Evolutionary conservation across 1,140 invertebrate genomes (phyloP).

Genomic region (Goniozus legneri): DNA sequence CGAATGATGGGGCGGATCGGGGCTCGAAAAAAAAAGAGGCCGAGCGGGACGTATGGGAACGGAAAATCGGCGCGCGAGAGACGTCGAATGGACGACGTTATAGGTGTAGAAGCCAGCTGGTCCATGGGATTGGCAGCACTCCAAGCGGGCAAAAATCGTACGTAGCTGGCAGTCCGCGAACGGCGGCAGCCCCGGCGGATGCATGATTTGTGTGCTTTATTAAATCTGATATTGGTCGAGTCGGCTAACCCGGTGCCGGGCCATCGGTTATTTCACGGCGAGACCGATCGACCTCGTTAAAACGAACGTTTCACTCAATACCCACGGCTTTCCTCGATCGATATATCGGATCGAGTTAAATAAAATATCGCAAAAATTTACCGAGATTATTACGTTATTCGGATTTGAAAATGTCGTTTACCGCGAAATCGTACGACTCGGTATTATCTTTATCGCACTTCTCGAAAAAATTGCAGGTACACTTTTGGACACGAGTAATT

Average conservation of each 20-base stretch:
- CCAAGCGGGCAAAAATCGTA: slow-evolving; percentile 29
- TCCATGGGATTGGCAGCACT: slow-evolving; percentile 27
- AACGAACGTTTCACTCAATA: background rate
- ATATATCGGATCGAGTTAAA: too few species aligned
- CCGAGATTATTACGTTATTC: too few species aligned
- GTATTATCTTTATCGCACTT: too few species aligned
- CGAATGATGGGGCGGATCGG: slow-evolving; percentile 2
- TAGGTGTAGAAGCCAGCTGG: slow-evolving; percentile 18
- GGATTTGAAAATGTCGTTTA: too few species aligned
- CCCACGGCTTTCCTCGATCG: background rate
- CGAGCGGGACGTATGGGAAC: too few species aligned
- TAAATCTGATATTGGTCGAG: slow-evolving; percentile 36
- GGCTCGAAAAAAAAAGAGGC: background rate
- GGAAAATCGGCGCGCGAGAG: too few species aligned
- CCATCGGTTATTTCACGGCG: slow-evolving; percentile 23
- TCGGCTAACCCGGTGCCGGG: slow-evolving; percentile 22
- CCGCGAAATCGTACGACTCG: background rate
- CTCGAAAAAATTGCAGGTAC: too few species aligned
- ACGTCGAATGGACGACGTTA: too few species aligned
- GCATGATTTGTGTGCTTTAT: slow-evolving; percentile 36
- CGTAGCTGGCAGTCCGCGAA: background rate
- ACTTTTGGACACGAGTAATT: too few species aligned
- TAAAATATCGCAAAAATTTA: too few species aligned
- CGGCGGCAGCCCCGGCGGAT: slow-evolving; percentile 16
- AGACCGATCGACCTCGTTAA: slow-evolving; percentile 8